These are phyloP conservation scores for Barnardius zonarius DNA, from an alignment of 2,113 vertebrate species.

Conservation along the genomic window DNA sequence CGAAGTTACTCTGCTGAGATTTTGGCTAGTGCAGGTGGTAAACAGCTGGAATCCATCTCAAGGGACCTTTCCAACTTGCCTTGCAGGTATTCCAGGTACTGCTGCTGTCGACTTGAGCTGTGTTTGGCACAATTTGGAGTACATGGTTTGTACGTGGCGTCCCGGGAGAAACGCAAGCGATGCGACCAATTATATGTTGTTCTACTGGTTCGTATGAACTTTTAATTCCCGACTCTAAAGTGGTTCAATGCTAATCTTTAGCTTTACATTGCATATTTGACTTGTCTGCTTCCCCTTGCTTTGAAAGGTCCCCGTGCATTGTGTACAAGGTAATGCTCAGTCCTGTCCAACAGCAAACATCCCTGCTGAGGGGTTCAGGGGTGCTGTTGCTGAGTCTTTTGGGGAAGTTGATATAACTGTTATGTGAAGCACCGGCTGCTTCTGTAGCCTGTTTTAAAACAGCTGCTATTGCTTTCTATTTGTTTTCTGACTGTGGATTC, in stretches of 20 bases:
- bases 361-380: background rate
- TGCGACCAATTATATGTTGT: conserved; percentile 30
- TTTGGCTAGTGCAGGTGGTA: background rate
- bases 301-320: background rate
- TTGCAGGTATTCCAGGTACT: conserved; percentile 51
- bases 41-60: background rate
- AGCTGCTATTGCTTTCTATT: background rate
- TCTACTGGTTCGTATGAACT: conserved; percentile 60
- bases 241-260: background rate
- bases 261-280: background rate
- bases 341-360: background rate
- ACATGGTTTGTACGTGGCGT: conserved; percentile 53
- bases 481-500: background rate
- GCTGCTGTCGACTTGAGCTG: conserved; percentile 54
- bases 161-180: conserved; percentile 2
- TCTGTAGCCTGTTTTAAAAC: background rate
- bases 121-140: conserved; percentile 50
- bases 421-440: background rate
- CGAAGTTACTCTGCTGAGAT: background rate
- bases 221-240: background rate
- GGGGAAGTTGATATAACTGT: background rate
- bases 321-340: background rate
- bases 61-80: background rate
- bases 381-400: background rate
- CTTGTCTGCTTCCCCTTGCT: background rate